Conservation (phyloP, 2,113 vertebrate species). For the Clarias macrocephalus region DNA sequence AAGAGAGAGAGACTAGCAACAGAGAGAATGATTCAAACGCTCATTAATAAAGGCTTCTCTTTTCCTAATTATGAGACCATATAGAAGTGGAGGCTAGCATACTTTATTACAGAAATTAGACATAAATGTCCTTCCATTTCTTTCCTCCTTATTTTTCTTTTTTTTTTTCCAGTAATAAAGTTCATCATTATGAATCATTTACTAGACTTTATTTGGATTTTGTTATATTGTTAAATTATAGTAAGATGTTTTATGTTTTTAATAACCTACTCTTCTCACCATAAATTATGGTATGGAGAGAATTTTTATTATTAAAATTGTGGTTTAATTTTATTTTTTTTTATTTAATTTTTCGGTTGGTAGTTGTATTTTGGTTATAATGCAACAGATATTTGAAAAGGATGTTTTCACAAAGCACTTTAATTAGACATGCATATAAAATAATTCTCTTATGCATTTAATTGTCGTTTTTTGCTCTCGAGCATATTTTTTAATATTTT, state of each 20-base stretch:
- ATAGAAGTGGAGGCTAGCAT: slow-evolving; percentile 43
- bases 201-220: not conserved
- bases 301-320: no score
- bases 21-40: slow-evolving; percentile 58
- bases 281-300: not conserved
- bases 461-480: not conserved
- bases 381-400: not conserved
- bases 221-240: not conserved
- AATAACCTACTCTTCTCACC: not conserved
- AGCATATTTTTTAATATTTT: not conserved
- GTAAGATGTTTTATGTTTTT: not conserved
- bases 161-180: slow-evolving; percentile 42
- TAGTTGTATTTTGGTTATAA: not conserved
- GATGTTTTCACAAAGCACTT: not conserved
- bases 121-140: not conserved
- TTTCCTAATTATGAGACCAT: slow-evolving; percentile 59
- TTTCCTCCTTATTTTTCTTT: slow-evolving; percentile 9
- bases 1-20: slow-evolving; percentile 51
- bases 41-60: slow-evolving; percentile 65
- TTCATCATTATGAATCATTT: not conserved
- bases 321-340: no score
- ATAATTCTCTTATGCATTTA: not conserved
- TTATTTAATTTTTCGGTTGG: not conserved
- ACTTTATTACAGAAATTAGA: not conserved
- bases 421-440: not conserved